Base-by-base conservation (phyloP, 2,888 invertebrate genomes). In the Dynastes tityus region DNA sequence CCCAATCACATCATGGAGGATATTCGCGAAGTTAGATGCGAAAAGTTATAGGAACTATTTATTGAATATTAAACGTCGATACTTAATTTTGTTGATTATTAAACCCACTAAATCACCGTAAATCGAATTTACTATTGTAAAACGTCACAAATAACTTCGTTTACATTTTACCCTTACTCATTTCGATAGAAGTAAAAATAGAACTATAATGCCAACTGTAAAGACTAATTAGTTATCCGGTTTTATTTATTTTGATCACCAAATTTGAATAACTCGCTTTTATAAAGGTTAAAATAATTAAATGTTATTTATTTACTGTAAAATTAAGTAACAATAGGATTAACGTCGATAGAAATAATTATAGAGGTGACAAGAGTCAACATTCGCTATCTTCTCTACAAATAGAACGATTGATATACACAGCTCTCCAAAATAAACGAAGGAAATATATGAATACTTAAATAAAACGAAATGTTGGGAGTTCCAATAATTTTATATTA, bases 1-100 rank as follows among this genome's bases (percentile, higher is more conserved):
- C 79, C 79, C 79, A 79, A 79, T 74, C 70, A 73, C 77, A 79
- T 79, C 65, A 79, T 79, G 79, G 79, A 73, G 78, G 73, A 78
- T 73, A 1, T 55, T 27, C 32, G 3, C 73, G 73, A 73, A 73
- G 55, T 73, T 73, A 58, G 73, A 16, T 22, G 22, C 73, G 37
- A 29, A 45, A 61, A 61, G 6, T 2, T 5, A 2, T 2, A 16
- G 68, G 58, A 73, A 73, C 27, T 71, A 29, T 61, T 40, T 27
- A 45, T 45, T 3, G n/a, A 40, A 73, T 22, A 32, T 61, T n/a
- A n/a, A 45, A 45, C 22, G 61, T 22, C 29, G 40, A n/a, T 22
- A 27, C 27, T 73, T 40, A 40, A 2, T 37, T 13, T n/a, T 68
- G 4, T 27, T 49, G 6, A 22, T 29, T 49, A 49, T 49, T 45